Conservation (phyloP, 2,888 invertebrate species). For the Xylota segnis region DNA sequence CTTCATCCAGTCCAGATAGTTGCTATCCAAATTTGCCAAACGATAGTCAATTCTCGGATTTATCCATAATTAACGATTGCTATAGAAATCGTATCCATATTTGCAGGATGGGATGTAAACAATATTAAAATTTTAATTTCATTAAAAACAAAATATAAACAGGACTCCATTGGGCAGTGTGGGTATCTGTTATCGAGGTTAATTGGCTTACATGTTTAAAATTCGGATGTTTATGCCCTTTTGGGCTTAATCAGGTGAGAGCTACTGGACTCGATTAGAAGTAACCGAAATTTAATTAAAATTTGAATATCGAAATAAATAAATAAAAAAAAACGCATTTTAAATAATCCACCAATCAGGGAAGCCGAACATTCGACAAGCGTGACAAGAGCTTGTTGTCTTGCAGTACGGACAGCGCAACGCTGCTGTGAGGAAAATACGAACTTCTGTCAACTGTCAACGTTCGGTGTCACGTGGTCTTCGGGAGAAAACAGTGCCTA, state of each 20-base stretch:
- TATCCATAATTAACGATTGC: too few species aligned
- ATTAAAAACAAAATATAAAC: neutral
- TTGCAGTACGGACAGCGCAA: too few species aligned
- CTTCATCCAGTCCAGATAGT: too few species aligned
- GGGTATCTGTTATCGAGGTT: neutral
- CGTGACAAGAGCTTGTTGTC: too few species aligned
- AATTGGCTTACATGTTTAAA: constrained; percentile 6
- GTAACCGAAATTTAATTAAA: constrained; percentile 6
- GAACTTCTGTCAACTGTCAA: too few species aligned
- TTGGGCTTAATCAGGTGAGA: neutral
- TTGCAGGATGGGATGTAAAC: too few species aligned
- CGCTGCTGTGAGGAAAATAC: too few species aligned
- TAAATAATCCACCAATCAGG: neutral
- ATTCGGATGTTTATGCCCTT: constrained; percentile 5
- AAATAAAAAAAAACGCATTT: neutral
- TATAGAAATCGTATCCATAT: too few species aligned
- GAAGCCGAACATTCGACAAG: neutral
- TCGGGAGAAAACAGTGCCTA: too few species aligned
- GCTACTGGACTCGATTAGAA: constrained; percentile 8
- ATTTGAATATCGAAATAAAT: constrained; percentile 7
- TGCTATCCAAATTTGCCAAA: too few species aligned
- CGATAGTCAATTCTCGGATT: too few species aligned
- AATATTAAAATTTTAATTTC: neutral
- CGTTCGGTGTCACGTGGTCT: too few species aligned
- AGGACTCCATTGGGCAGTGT: neutral